Percentiles rank a stretch among this genome's conserved stretches.
Conservation (phyloP, 1,140 invertebrate genomes). For the Neodiprion virginianus region DNA sequence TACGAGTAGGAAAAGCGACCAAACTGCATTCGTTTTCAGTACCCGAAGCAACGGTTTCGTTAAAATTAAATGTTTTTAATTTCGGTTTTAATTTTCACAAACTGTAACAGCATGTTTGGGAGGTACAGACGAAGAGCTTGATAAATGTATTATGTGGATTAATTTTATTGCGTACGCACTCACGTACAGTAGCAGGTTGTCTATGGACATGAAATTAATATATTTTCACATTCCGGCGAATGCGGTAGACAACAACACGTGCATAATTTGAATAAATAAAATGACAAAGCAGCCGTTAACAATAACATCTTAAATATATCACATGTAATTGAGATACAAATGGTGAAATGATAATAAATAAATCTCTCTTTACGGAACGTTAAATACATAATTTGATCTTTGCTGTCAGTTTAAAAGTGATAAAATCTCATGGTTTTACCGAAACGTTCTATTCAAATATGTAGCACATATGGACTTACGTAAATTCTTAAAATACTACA, state of each 20-base stretch:
- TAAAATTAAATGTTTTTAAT: too few species aligned
- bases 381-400: too few species aligned
- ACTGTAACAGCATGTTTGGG: too few species aligned
- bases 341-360: slow-evolving; percentile 1
- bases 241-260: background rate
- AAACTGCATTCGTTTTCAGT: too few species aligned
- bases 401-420: background rate
- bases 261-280: background rate
- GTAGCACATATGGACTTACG: background rate
- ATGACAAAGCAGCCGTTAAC: background rate
- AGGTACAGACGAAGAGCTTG: too few species aligned
- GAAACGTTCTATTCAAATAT: background rate
- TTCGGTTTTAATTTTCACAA: too few species aligned
- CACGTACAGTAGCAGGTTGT: slow-evolving; percentile 1
- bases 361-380: background rate
- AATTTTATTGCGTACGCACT: background rate
- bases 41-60: too few species aligned
- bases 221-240: slow-evolving; percentile 8
- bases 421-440: background rate
- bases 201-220: background rate
- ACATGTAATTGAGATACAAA: background rate
- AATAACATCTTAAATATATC: slow-evolving; percentile 1
- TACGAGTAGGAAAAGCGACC: too few species aligned
- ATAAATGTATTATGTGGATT: background rate
- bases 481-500: background rate